Evolutionary conservation across 2,888 invertebrate species (phyloP).

Genomic region (Hirtodrosophila duncani): DNA sequence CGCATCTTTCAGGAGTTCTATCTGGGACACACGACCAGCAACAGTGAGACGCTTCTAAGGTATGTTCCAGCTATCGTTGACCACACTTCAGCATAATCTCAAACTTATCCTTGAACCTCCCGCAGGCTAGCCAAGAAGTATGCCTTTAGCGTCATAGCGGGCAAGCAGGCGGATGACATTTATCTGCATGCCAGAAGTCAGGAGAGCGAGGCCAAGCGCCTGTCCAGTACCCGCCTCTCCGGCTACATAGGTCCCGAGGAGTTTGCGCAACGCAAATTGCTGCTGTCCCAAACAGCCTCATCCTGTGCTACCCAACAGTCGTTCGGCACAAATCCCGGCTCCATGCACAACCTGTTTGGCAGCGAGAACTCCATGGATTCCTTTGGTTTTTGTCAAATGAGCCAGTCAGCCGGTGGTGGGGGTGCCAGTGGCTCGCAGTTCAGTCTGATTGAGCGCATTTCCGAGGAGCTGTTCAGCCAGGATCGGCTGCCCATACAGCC

Average conservation of each 20-base stretch:
- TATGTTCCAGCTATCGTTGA: constrained; percentile 52
- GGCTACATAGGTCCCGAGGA: constrained; percentile 77
- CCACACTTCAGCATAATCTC: too few relatives aligned
- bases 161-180: constrained; percentile 83
- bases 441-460: constrained; percentile 52
- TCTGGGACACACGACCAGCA: constrained; percentile 83
- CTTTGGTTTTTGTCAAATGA: constrained; percentile 57
- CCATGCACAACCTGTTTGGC: constrained; percentile 59
- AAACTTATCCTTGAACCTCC: not conserved
- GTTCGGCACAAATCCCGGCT: constrained; percentile 27
- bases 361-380: constrained; percentile 73
- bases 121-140: constrained; percentile 83
- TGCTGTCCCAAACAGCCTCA: constrained; percentile 38
- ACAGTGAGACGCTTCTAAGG: constrained; percentile 87
- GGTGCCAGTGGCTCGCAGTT: constrained; percentile 47
- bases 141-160: constrained; percentile 83
- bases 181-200: constrained; percentile 72
- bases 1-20: constrained; percentile 81
- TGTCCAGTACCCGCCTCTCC: constrained; percentile 60
- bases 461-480: constrained; percentile 50
- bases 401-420: constrained; percentile 52
- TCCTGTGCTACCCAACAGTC: constrained; percentile 41
- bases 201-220: constrained; percentile 63
- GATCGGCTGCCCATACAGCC: constrained; percentile 55
- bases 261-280: constrained; percentile 67